These are phyloP conservation scores for Nephotettix cincticeps DNA, from an alignment of 1,140 invertebrate genomes.

Conservation along the genomic window DNA sequence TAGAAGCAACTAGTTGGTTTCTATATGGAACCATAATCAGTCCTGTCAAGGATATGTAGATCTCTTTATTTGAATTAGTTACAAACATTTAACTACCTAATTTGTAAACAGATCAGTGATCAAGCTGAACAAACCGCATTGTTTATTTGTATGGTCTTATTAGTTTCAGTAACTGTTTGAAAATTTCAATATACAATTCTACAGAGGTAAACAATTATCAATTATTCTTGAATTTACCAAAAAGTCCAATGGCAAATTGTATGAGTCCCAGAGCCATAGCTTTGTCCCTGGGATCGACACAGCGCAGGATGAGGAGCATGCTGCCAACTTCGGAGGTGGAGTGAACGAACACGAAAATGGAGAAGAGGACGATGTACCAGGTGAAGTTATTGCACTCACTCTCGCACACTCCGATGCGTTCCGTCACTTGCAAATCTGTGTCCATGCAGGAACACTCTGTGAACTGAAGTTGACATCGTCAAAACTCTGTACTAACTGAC, in stretches of 20 bases:
- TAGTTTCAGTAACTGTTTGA: background rate
- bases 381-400: slow-evolving; percentile 77
- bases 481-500: no score
- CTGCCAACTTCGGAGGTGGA: slow-evolving; percentile 90
- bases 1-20: no score
- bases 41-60: no score
- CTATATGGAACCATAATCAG: no score
- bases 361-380: slow-evolving; percentile 83
- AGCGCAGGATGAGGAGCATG: slow-evolving; percentile 85
- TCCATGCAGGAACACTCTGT: slow-evolving; percentile 74
- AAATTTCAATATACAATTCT: background rate
- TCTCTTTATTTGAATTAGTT: no score
- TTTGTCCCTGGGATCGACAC: slow-evolving; percentile 88
- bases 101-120: no score
- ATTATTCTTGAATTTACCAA: slow-evolving; percentile 70
- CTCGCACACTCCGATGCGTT: slow-evolving; percentile 69
- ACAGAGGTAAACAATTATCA: no score
- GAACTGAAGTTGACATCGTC: no score
- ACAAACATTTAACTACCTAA: no score
- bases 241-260: slow-evolving; percentile 89
- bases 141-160: background rate
- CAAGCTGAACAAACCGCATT: no score
- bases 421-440: slow-evolving; percentile 42
- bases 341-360: slow-evolving; percentile 86
- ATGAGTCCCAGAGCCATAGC: slow-evolving; percentile 92